These are phyloP conservation scores for Xanthia icteritia DNA, from an alignment of 2,888 invertebrate genomes.

Conservation along the genomic window DNA sequence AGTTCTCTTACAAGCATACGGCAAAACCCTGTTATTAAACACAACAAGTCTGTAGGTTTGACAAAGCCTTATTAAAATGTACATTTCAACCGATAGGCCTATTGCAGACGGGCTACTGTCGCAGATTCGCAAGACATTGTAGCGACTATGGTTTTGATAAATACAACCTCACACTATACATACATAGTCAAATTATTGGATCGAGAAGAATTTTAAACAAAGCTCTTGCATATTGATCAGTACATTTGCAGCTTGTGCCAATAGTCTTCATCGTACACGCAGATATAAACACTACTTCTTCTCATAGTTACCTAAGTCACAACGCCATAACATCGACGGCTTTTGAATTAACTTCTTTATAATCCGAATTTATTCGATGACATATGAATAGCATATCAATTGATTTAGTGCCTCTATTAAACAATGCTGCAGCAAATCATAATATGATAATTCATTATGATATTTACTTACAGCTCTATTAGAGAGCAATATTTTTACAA, in stretches of 20 bases:
- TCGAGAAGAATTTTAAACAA: slow-evolving; percentile 10
- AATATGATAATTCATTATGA: slow-evolving; percentile 21
- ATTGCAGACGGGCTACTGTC: slow-evolving; percentile 54
- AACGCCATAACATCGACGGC: not conserved
- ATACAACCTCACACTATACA: not conserved
- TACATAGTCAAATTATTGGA: not conserved
- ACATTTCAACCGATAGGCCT: slow-evolving; percentile 65
- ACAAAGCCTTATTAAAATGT: slow-evolving; percentile 73
- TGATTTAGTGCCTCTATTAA: slow-evolving; percentile 44
- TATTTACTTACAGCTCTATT: slow-evolving; percentile 45
- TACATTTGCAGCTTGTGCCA: not conserved
- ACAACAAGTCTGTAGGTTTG: slow-evolving; percentile 63
- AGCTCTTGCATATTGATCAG: not conserved
- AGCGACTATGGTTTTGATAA: not conserved
- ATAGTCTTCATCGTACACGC: not conserved
- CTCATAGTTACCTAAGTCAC: slow-evolving; percentile 3
- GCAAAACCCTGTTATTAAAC: slow-evolving; percentile 62
- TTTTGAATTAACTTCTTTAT: slow-evolving; percentile 13
- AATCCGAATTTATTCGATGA: slow-evolving; percentile 27
- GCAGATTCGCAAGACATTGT: not conserved
- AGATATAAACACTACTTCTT: not conserved
- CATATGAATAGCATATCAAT: slow-evolving; percentile 52
- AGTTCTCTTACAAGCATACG: slow-evolving; percentile 36
- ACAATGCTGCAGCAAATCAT: slow-evolving; percentile 39
- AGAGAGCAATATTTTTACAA: slow-evolving; percentile 21